Conservation (phyloP, 1,140 invertebrate species). For the Platyscapa corneri region DNA sequence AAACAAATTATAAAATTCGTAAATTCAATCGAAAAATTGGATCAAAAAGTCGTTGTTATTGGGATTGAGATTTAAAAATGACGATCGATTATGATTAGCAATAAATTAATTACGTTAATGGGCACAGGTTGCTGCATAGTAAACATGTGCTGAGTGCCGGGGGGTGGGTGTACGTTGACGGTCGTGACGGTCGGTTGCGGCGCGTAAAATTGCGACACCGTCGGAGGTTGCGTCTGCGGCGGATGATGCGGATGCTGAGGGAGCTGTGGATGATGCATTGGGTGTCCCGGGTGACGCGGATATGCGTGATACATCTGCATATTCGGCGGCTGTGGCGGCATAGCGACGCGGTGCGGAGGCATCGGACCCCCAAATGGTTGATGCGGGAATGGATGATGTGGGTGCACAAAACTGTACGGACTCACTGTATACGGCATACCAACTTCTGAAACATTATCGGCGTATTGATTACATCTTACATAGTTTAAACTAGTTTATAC, state of each 20-base stretch:
- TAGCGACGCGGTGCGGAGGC: conserved; percentile 76
- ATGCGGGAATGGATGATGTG: conserved; percentile 71
- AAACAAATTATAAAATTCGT: too few relatives aligned
- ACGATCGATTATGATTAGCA: neutral
- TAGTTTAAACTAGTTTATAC: too few relatives aligned
- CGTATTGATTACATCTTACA: neutral
- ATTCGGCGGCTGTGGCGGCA: conserved; percentile 76
- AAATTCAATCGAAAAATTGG: too few relatives aligned
- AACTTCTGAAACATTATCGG: conserved; percentile 65
- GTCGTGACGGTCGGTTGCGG: conserved; percentile 69
- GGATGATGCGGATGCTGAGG: conserved; percentile 59
- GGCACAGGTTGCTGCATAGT: conserved; percentile 72
- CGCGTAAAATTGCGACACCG: conserved; percentile 69
- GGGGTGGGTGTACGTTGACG: conserved; percentile 68
- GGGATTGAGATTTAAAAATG: neutral
- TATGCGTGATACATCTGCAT: conserved; percentile 75
- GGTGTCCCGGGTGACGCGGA: conserved; percentile 64
- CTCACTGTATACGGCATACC: conserved; percentile 77
- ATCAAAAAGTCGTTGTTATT: neutral
- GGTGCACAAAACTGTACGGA: conserved; percentile 76
- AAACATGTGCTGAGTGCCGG: conserved; percentile 71
- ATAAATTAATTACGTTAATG: conserved; percentile 62
- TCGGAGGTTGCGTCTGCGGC: conserved; percentile 69
- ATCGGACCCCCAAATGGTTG: conserved; percentile 71
- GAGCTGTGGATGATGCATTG: conserved; percentile 67